Evolutionary conservation across 1,140 invertebrate genomes (phyloP).

Genomic region (Caerostris darwini): DNA sequence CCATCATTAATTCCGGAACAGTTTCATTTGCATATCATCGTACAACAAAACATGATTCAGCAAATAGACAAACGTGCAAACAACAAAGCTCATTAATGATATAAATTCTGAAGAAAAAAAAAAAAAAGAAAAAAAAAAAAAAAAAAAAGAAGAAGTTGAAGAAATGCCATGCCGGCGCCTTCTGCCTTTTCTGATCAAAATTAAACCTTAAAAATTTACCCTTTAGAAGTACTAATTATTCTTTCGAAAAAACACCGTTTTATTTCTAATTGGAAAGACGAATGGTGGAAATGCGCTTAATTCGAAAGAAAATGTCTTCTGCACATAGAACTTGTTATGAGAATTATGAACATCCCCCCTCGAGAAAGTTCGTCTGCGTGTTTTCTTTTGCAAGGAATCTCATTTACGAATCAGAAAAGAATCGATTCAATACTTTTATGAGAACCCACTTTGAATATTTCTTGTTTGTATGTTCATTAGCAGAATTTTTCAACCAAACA

Average conservation of each 20-base stretch:
- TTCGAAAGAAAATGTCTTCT: slow-evolving; percentile 4
- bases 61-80: background rate
- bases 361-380: background rate
- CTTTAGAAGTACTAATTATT: background rate
- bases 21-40: background rate
- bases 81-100: slow-evolving; percentile 29
- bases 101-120: background rate
- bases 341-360: slow-evolving; percentile 5
- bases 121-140: background rate
- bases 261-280: slow-evolving; percentile 11
- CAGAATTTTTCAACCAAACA: background rate
- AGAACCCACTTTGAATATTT: background rate
- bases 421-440: slow-evolving; percentile 10
- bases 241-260: background rate
- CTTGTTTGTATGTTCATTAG: background rate
- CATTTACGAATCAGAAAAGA: slow-evolving; percentile 1
- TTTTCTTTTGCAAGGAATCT: background rate
- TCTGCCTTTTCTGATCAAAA: background rate
- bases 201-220: slow-evolving; percentile 12
- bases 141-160: background rate
- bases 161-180: background rate
- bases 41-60: background rate
- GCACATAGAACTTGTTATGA: slow-evolving; percentile 2
- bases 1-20: background rate
- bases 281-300: background rate